phyloP scores from a whole-genome alignment of 2,113 vertebrate species.

The Addax nasomaculatus region DNA sequence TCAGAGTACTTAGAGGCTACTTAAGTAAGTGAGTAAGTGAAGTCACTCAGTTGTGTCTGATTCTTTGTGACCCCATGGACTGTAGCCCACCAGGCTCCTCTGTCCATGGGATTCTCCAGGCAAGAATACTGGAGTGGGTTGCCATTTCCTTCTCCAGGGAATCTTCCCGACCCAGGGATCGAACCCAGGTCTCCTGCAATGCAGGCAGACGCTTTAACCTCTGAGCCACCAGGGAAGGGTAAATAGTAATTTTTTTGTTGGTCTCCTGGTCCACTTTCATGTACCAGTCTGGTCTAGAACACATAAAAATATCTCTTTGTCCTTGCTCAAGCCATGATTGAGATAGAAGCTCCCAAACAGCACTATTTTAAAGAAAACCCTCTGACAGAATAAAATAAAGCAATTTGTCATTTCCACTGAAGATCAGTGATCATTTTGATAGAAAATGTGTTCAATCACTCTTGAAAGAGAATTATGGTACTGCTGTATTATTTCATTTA shows the following conservation, averaged over 20 bases:
- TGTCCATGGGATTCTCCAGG: too few species aligned
- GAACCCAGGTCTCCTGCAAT: too few species aligned
- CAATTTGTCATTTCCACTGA: conserved; percentile 5
- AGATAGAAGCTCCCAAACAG: background rate
- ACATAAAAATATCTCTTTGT: background rate
- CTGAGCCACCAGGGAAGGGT: background rate
- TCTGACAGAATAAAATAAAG: background rate
- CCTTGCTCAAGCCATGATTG: background rate
- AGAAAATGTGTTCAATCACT: background rate
- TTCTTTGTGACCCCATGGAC: too few species aligned
- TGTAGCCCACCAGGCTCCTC: too few species aligned
- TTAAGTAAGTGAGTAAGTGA: background rate
- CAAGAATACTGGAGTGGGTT: too few species aligned
- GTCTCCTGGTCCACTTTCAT: background rate
- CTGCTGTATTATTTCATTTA: background rate
- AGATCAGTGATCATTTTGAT: background rate
- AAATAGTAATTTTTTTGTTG: conserved; percentile 18
- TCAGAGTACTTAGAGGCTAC: background rate
- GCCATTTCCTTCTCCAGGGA: too few species aligned
- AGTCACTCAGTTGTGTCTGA: too few species aligned
- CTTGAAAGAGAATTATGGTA: conserved; percentile 45
- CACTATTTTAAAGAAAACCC: conserved; percentile 20
- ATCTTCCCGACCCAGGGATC: too few species aligned
- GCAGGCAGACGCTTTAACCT: too few species aligned
- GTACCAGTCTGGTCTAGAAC: background rate